phyloP scores from a whole-genome alignment of 1,140 invertebrate species.

The Bombyx mandarina region DNA sequence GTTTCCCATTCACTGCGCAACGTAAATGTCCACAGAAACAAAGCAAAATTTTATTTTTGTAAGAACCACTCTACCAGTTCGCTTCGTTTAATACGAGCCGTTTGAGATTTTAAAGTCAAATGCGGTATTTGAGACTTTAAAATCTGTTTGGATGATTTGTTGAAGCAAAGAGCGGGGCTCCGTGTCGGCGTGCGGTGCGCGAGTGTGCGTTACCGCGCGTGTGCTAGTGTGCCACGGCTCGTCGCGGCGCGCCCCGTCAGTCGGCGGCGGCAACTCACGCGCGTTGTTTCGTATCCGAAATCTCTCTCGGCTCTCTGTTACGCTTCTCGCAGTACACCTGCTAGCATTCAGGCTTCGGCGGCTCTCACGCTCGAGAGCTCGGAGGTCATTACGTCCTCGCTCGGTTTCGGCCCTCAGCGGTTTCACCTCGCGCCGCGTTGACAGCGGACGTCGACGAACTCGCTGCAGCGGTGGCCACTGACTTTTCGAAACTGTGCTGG shows the following conservation, averaged over 20 bases:
- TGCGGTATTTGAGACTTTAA: slow-evolving; percentile 49
- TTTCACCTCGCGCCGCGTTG: slow-evolving; percentile 28
- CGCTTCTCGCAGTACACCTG: slow-evolving; percentile 44
- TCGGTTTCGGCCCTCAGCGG: slow-evolving; percentile 39
- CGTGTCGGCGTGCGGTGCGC: slow-evolving; percentile 30
- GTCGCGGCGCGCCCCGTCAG: slow-evolving; percentile 60
- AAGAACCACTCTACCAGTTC: slow-evolving; percentile 39
- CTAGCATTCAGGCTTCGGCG: slow-evolving; percentile 48
- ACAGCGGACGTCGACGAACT: slow-evolving; percentile 20
- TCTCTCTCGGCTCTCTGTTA: slow-evolving; percentile 29
- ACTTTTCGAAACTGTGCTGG: slow-evolving; percentile 15
- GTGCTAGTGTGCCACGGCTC: slow-evolving; percentile 46
- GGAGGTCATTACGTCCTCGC: slow-evolving; percentile 54
- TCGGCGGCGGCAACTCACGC: slow-evolving; percentile 63
- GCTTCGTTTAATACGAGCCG: slow-evolving; percentile 32
- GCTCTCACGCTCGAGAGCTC: slow-evolving; percentile 57
- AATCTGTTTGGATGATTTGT: slow-evolving; percentile 46
- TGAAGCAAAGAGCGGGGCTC: slow-evolving; percentile 30
- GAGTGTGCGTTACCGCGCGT: slow-evolving; percentile 53
- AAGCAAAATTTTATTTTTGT: slow-evolving; percentile 32
- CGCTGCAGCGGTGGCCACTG: slow-evolving; percentile 17
- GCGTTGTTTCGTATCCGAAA: slow-evolving; percentile 45
- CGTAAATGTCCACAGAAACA: slow-evolving; percentile 37
- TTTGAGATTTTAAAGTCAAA: slow-evolving; percentile 48
- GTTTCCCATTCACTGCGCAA: slow-evolving; percentile 60